These are phyloP conservation scores for Pemphredon lugubris DNA, from an alignment of 2,888 invertebrate genomes.

Conservation along the genomic window DNA sequence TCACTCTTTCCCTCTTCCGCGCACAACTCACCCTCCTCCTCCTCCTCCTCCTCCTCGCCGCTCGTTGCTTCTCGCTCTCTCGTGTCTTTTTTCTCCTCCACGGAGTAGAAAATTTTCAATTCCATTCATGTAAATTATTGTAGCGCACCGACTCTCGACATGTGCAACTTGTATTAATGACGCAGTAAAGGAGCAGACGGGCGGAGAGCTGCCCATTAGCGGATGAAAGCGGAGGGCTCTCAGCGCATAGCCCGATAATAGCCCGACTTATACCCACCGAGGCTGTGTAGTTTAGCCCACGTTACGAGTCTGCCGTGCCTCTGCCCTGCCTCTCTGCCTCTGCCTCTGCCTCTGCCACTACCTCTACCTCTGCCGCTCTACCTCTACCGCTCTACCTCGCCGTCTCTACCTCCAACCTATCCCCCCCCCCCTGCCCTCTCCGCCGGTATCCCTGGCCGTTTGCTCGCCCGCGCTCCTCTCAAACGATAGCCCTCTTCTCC, in stretches of 20 bases:
- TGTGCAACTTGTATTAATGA: constrained; percentile 81
- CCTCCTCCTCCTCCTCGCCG: constrained; percentile 14
- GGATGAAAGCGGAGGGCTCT: constrained; percentile 81
- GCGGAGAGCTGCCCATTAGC: constrained; percentile 81
- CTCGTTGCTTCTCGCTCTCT: constrained; percentile 54
- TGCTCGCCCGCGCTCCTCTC: constrained; percentile 71
- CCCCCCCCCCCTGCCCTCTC: constrained; percentile 67
- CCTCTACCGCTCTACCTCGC: constrained; percentile 39
- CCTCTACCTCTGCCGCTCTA: constrained; percentile 48
- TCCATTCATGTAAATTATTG: constrained; percentile 81
- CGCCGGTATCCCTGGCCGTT: constrained; percentile 69
- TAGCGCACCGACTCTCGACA: constrained; percentile 80
- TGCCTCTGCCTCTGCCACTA: constrained; percentile 53
- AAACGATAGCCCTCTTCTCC: constrained; percentile 51
- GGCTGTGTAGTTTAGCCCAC: constrained; percentile 79
- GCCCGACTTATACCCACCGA: constrained; percentile 80
- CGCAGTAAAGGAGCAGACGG: constrained; percentile 81
- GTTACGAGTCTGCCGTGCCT: constrained; percentile 73
- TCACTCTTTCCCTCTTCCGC: constrained; percentile 9
- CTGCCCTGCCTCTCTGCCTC: constrained; percentile 60
- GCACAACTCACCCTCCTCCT: constrained; percentile 5
- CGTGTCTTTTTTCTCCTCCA: constrained; percentile 78
- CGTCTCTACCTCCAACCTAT: constrained; percentile 69
- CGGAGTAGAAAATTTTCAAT: constrained; percentile 81
- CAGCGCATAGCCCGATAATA: constrained; percentile 80